Conservation (phyloP, 2,797 vertebrate genomes). For the Halcyon badia region DNA sequence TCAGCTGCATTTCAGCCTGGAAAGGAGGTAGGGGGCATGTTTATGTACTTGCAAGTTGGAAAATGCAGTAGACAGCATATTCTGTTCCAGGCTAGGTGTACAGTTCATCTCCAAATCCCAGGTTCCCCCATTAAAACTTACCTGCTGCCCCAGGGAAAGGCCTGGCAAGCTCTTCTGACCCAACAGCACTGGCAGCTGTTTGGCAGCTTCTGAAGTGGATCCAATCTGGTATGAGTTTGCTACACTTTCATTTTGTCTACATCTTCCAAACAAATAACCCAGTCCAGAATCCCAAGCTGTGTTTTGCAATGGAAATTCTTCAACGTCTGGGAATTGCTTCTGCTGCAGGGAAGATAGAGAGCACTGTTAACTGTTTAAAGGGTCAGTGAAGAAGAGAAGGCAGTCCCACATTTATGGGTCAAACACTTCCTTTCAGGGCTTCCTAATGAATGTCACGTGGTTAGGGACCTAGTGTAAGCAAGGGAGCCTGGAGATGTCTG, state of each 20-base stretch:
- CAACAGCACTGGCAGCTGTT: conserved; percentile 76
- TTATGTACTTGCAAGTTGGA: conserved; percentile 1
- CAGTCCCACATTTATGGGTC: neutral
- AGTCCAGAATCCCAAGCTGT: conserved; percentile 77
- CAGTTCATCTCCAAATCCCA: conserved; percentile 51
- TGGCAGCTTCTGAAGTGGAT: conserved; percentile 76
- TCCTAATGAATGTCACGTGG: neutral
- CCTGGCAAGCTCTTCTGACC: conserved; percentile 68
- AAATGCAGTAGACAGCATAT: conserved; percentile 59
- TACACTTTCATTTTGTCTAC: conserved; percentile 76
- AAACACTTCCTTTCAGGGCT: conserved; percentile 6
- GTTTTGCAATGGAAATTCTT: conserved; percentile 75
- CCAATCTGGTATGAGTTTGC: conserved; percentile 79
- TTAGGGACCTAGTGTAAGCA: neutral
- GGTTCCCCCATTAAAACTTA: conserved; percentile 36
- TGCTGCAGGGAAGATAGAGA: conserved; percentile 53
- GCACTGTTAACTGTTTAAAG: conserved; percentile 53
- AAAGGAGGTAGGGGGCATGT: conserved; percentile 4
- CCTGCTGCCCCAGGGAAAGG: conserved; percentile 43
- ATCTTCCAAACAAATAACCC: conserved; percentile 69
- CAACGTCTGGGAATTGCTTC: conserved; percentile 70
- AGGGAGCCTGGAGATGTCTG: neutral
- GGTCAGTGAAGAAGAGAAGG: conserved; percentile 15
- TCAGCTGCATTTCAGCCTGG: conserved; percentile 48
- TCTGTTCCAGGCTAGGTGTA: conserved; percentile 44